A percentile compares a stretch with the other conserved stretches of the same genome.
Evolutionary conservation across 2,113 vertebrate genomes (phyloP).

Genomic region (Rhinopomastus cyanomelas): DNA sequence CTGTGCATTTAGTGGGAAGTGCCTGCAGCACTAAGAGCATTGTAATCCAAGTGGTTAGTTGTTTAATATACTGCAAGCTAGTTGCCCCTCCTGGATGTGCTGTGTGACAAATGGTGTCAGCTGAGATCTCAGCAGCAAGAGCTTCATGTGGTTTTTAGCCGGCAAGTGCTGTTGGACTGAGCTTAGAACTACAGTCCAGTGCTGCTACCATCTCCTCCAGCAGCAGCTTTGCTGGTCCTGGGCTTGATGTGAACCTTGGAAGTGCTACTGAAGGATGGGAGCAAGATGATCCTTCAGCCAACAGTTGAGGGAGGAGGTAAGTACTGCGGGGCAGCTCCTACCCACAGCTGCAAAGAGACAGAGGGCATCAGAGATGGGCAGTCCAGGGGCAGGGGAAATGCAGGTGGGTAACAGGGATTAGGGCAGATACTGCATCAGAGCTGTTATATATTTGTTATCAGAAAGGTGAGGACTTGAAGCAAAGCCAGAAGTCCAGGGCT

Average conservation of each 20-base stretch:
- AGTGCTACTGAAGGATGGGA: neutral
- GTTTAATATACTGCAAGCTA: conserved; percentile 50
- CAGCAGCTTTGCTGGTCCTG: neutral
- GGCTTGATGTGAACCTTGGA: neutral
- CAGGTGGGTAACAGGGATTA: neutral
- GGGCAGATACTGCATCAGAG: neutral
- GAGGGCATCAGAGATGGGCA: neutral
- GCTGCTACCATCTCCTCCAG: neutral
- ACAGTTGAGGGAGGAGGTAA: neutral
- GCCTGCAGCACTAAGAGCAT: conserved; percentile 2
- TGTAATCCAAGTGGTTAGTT: conserved; percentile 36
- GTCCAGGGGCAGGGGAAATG: neutral
- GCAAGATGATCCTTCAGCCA: neutral
- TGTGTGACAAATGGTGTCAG: conserved; percentile 6
- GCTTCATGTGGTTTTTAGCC: conserved; percentile 40
- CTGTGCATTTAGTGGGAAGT: neutral
- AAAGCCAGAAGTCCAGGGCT: neutral
- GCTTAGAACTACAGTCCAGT: neutral
- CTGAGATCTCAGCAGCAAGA: neutral
- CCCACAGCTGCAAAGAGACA: neutral
- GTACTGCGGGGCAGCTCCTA: neutral
- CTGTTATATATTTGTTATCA: neutral
- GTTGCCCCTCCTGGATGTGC: neutral
- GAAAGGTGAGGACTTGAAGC: neutral
- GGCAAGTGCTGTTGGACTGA: neutral